A percentile compares a stretch with the other conserved stretches of the same genome.
Conservation (phyloP, 2,113 vertebrate species). For the Oncorhynchus tshawytscha region DNA sequence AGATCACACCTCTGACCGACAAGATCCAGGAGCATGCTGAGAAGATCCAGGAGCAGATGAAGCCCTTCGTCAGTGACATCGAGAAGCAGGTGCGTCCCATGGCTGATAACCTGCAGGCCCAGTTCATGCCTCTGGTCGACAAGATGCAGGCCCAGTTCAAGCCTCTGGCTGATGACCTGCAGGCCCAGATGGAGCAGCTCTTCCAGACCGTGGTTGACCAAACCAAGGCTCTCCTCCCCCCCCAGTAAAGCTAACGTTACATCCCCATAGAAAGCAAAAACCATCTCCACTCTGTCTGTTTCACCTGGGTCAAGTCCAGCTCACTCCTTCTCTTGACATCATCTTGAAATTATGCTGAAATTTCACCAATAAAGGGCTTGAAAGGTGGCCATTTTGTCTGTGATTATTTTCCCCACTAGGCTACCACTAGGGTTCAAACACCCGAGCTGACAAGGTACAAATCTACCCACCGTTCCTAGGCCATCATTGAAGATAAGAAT, state of each 20-base stretch:
- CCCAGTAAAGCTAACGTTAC: conserved; percentile 26
- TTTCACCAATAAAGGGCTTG: conserved; percentile 39
- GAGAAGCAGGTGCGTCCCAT: conserved; percentile 56
- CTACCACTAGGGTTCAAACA: too few relatives aligned
- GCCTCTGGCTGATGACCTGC: conserved; percentile 41
- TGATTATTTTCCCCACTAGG: not conserved
- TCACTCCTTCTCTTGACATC: not conserved
- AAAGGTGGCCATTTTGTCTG: conserved; percentile 4
- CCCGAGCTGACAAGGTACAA: too few relatives aligned
- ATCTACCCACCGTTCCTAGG: too few relatives aligned
- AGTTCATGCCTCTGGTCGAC: conserved; percentile 39
- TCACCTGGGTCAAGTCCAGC: conserved; percentile 10
- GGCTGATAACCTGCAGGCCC: conserved; percentile 43
- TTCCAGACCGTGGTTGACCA: conserved; percentile 56
- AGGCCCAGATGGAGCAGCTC: conserved; percentile 47
- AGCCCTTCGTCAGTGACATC: conserved; percentile 54
- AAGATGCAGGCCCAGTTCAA: conserved; percentile 43
- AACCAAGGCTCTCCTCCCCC: conserved; percentile 30
- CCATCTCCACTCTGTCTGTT: not conserved
- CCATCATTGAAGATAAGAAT: too few relatives aligned
- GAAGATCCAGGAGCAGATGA: conserved; percentile 62
- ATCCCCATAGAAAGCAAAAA: not conserved
- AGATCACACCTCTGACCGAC: conserved; percentile 61
- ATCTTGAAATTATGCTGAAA: conserved; percentile 14
- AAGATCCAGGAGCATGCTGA: conserved; percentile 38